Evolutionary conservation across 2,797 vertebrate species (phyloP), one percentile per base, ranked within the genome.

Genomic region (Staurois parvus): DNA sequence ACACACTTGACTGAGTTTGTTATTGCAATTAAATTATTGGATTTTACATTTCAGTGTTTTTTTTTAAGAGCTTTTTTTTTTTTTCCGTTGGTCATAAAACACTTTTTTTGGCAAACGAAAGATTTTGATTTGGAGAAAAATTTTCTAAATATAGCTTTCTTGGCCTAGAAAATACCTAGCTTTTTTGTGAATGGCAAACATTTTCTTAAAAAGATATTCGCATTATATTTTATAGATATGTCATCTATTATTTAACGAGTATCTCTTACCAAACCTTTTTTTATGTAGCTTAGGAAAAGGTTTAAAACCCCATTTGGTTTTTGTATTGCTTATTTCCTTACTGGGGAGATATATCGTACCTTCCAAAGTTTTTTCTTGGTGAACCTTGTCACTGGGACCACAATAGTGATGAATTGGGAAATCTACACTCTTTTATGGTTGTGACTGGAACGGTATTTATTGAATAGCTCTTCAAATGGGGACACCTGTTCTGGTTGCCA

Each of bases 21-120:
- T 94, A 93, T 91, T 95, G 93, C 94, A 95, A 96, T 96, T 96
- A 95, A 94, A 94, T 95, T 94, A 94, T 92, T 94, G 93, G 88
- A 92, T 94, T 95, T 92, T 91, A 92, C 90, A 95, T 94, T 92
- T 92, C 89, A 93, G 92, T 93, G 90, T 72, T 93, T 87, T 90
- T 72, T 93, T 87, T 95, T 94, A 94, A 91, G 34, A 95, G 88
- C 87, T 88, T 88, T 94, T 93, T 89, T 92, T 94, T 93, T 90
- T 91, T 95, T 93, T 93, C 90, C 93, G 89, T 92, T 94, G 90
- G 90, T 93, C 89, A 92, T 90, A n/a, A 91, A 89, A 92, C 80
- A 90, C 89, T 91, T 91, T 92, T 62, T 90, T 87, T 91, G 85
- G 91, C 78, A 90, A 72, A 29, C 24, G 32, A 72, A 69, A 37